Evolutionary conservation across 2,113 vertebrate species (phyloP), one percentile per base, ranked within the genome.

Genomic region (Trochalopteron elliotii): DNA sequence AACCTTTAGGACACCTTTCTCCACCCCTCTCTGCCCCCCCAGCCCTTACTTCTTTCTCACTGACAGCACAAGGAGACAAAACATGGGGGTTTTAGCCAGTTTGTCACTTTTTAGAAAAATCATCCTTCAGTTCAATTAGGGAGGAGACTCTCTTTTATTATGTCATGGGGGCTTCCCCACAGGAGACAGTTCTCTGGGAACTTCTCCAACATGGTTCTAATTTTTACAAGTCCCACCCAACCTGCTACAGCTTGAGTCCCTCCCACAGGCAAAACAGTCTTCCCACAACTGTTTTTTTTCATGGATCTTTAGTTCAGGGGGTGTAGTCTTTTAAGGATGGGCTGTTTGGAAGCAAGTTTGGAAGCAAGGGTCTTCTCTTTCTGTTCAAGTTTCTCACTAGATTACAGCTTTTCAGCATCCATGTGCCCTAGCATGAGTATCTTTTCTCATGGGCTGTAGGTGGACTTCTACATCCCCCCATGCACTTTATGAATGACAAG

Each of bases 351-450:
- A n/a, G n/a, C 14, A 14, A 23, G 24, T 53, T 35, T 30, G 23
- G 39, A 53, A 35, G 14, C 30, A 52, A 44, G 49, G 3, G 11
- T 65, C 60, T 53, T 53, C 60, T 53, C 25, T 65, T n/a, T 55
- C 25, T 44, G 15, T 53, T 65, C 15, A 21, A 7, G 39, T 79
- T 44, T 35, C 49, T 42, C 21, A 44, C 49, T 24, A 35, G 39
- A 23, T 30, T 44, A 35, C 31, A 44, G 24, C 39, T 30, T 79
- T 79, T 35, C 49, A 65, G 39, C 39, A 53, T 30, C 47, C 39
- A 18, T 0, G 3, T 0, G 3, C 39, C 65, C 24, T 27, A 30
- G 11, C 1, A 7, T 39, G 35, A 63, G 14, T 27, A 53, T 12
- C 12, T 24, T 23, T 44, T 44, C 39, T 55, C 33, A 24, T 0